A percentile compares a stretch with the other conserved stretches of the same genome.
Evolutionary conservation across 2,888 invertebrate species (phyloP).

Genomic region (Apotomis turbidana): DNA sequence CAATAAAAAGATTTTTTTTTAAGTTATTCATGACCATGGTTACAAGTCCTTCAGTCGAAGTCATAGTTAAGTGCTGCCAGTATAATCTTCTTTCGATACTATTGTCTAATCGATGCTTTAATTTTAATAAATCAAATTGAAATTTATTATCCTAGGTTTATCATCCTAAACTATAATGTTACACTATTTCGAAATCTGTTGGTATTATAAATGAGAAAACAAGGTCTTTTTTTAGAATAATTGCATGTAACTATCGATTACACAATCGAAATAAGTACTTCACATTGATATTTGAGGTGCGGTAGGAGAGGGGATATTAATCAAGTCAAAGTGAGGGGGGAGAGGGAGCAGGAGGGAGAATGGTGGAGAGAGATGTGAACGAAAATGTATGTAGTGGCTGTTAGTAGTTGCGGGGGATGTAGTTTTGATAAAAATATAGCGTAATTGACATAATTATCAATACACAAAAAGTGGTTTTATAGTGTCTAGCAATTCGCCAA

Average conservation of each 20-base stretch:
- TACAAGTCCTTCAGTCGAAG: too few relatives aligned
- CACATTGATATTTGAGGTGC: slow-evolving; percentile 24
- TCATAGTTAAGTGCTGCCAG: too few relatives aligned
- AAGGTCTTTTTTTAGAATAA: neutral
- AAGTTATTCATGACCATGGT: too few relatives aligned
- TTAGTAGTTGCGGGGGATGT: slow-evolving; percentile 37
- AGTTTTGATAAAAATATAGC: slow-evolving; percentile 36
- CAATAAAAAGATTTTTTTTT: too few relatives aligned
- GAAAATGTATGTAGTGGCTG: slow-evolving; percentile 40
- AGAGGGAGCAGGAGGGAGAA: slow-evolving; percentile 25
- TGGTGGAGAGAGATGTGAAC: slow-evolving; percentile 20
- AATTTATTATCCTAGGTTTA: neutral
- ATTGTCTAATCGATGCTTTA: too few relatives aligned
- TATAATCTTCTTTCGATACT: too few relatives aligned
- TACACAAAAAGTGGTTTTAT: slow-evolving; percentile 18
- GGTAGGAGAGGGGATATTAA: slow-evolving; percentile 32
- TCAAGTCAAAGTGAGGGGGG: slow-evolving; percentile 32
- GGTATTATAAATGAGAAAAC: neutral
- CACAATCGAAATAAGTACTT: slow-evolving; percentile 16
- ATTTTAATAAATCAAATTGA: too few relatives aligned
- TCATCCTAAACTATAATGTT: neutral
- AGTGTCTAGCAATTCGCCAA: slow-evolving; percentile 7
- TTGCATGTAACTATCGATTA: slow-evolving; percentile 15
- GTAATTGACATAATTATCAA: slow-evolving; percentile 30
- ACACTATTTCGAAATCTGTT: neutral